Evolutionary conservation across 2,797 vertebrate species (phyloP).

Genomic region (Sciaenops ocellatus): DNA sequence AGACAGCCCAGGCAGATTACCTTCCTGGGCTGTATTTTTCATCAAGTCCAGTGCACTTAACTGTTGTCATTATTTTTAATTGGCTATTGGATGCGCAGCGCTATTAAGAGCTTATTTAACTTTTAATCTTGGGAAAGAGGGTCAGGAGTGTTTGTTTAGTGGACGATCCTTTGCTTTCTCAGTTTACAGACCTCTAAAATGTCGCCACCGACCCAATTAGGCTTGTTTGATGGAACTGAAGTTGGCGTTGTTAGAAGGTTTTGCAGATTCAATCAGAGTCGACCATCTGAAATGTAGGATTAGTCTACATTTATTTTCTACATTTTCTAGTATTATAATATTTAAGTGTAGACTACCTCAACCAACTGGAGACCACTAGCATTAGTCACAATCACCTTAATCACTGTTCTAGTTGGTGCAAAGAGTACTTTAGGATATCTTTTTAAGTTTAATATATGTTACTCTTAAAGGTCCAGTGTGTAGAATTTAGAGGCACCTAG

Average conservation of each 20-base stretch:
- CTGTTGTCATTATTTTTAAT: constrained; percentile 45
- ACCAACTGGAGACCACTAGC: too few species aligned
- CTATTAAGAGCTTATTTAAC: constrained; percentile 41
- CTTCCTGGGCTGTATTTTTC: constrained; percentile 11
- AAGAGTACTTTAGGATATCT: too few species aligned
- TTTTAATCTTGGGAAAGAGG: constrained; percentile 7
- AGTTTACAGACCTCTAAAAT: constrained; percentile 5
- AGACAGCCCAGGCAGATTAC: background rate
- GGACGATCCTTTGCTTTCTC: background rate
- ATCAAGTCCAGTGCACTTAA: constrained; percentile 8
- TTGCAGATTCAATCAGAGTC: background rate
- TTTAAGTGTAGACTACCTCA: background rate
- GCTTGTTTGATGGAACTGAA: background rate
- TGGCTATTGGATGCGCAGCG: constrained; percentile 11
- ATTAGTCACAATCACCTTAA: background rate
- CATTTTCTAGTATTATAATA: too few species aligned
- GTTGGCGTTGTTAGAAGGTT: background rate
- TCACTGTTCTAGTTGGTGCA: background rate
- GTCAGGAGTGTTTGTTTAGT: constrained; percentile 12
- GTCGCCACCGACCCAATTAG: background rate
- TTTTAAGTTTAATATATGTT: too few species aligned
- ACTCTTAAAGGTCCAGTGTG: too few species aligned
- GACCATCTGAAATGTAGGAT: background rate
- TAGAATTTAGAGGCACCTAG: too few species aligned
- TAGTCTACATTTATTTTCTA: too few species aligned